Evolutionary conservation across 2,113 vertebrate species (phyloP).

Genomic region (Grus americana): DNA sequence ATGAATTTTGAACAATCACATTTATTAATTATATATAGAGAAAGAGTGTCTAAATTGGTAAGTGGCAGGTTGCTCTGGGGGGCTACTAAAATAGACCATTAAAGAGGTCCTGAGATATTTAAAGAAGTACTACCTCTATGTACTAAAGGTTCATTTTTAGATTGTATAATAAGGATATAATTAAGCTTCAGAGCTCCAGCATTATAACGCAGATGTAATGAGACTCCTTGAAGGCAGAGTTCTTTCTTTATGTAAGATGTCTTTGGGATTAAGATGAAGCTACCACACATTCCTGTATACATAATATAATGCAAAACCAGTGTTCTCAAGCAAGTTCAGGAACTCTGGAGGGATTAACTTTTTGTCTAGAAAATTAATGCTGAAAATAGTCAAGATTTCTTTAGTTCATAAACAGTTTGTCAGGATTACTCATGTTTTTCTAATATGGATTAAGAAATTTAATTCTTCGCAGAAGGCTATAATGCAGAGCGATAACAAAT

Average conservation of each 20-base stretch:
- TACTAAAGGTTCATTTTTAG: not conserved
- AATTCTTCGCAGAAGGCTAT: not conserved
- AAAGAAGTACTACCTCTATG: not conserved
- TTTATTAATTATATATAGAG: not conserved
- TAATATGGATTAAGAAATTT: not conserved
- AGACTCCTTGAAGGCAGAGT: not conserved
- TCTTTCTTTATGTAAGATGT: not conserved
- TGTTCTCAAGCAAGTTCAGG: not conserved
- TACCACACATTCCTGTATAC: not conserved
- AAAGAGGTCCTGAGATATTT: constrained; percentile 37
- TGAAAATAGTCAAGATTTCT: not conserved
- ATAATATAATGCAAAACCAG: not conserved
- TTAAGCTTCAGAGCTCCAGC: not conserved
- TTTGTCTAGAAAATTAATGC: not conserved
- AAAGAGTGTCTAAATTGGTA: not conserved
- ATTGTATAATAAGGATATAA: constrained; percentile 9
- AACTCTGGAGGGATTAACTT: not conserved
- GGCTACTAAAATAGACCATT: constrained; percentile 10
- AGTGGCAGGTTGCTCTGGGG: not conserved
- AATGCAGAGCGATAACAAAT: not conserved
- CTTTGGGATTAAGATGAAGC: not conserved
- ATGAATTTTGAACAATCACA: not conserved
- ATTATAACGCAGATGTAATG: not conserved
- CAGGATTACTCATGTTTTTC: not conserved
- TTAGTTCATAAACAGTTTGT: not conserved